Conservation (phyloP, 2,888 invertebrate genomes). For the Ganaspis brasiliensis region DNA sequence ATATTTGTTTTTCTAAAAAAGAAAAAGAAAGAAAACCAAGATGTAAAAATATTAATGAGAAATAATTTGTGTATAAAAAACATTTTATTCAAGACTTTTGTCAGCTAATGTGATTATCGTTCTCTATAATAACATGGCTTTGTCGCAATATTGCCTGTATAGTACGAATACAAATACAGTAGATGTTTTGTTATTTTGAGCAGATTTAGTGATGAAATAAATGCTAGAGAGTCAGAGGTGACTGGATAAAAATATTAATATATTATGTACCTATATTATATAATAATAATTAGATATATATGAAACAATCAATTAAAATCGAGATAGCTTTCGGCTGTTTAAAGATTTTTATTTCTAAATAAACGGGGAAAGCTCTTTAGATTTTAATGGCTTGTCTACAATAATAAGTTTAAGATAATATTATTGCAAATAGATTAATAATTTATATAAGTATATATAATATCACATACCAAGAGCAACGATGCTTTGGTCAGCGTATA, state of each 20-base stretch:
- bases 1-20: conserved; percentile 19
- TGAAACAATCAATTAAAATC: conserved; percentile 23
- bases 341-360: conserved; percentile 59
- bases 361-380: conserved; percentile 63
- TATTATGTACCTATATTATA: conserved; percentile 58
- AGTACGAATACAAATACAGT: conserved; percentile 63
- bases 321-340: neutral
- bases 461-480: conserved; percentile 73
- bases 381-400: conserved; percentile 68
- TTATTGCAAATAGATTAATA: conserved; percentile 69
- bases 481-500: conserved; percentile 79
- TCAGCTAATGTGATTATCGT: conserved; percentile 47
- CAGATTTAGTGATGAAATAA: conserved; percentile 52
- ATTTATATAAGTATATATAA: conserved; percentile 69
- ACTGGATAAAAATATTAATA: conserved; percentile 70
- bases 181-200: conserved; percentile 65
- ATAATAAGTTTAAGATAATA: conserved; percentile 66
- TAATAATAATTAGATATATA: conserved; percentile 47
- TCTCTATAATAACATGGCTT: conserved; percentile 59
- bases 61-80: conserved; percentile 35
- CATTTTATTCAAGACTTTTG: conserved; percentile 4
- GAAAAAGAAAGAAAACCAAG: too few relatives aligned
- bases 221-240: conserved; percentile 55
- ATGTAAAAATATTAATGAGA: neutral
- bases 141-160: conserved; percentile 66